phyloP scores from a whole-genome alignment of 2,797 vertebrate genomes.

The Pangasius krempfi region DNA sequence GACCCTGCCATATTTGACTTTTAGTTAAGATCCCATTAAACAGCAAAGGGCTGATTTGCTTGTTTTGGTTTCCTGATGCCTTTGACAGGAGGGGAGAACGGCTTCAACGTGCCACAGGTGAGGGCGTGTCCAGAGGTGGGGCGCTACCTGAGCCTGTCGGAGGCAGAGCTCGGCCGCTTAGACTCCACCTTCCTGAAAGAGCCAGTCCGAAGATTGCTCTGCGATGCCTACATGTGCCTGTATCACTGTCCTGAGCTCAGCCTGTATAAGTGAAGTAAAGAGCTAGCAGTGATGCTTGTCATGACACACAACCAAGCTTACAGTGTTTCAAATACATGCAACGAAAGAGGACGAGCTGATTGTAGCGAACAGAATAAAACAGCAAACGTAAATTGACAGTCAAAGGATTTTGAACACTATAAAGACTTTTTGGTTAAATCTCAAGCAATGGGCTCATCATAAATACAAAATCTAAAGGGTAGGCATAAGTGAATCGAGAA shows the following conservation, averaged over 20 bases:
- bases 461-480: not conserved
- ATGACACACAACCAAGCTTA: not conserved
- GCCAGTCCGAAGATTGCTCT: conserved; percentile 75
- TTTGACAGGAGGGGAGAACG: conserved; percentile 80
- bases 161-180: conserved; percentile 72
- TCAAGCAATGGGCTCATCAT: not conserved
- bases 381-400: not conserved
- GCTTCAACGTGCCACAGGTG: conserved; percentile 84
- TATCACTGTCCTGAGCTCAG: conserved; percentile 83
- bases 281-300: not conserved
- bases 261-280: conserved; percentile 78
- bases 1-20: not conserved
- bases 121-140: conserved; percentile 81
- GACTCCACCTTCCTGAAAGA: conserved; percentile 71
- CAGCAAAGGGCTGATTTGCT: not conserved
- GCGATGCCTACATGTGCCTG: conserved; percentile 85
- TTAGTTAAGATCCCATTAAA: not conserved
- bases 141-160: conserved; percentile 76
- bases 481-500: not conserved
- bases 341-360: not conserved
- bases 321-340: not conserved
- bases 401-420: not conserved
- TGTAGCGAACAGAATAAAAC: not conserved
- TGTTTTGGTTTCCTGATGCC: not conserved
- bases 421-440: not conserved